Conservation (phyloP, 2,113 vertebrate genomes). For the Cromileptes altivelis region DNA sequence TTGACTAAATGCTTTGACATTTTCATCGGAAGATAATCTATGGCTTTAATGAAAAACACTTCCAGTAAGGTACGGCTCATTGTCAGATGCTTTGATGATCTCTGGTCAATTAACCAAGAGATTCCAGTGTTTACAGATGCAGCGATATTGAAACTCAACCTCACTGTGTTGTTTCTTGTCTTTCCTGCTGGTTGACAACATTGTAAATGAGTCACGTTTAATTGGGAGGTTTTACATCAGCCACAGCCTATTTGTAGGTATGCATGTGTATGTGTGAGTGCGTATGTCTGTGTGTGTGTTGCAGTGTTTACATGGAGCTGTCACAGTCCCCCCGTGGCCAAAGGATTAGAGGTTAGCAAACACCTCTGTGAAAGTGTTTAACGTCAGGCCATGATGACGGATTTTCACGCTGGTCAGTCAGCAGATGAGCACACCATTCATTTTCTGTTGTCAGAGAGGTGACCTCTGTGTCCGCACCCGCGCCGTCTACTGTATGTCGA, state of each 20-base stretch:
- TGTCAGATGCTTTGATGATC: slow-evolving; percentile 31
- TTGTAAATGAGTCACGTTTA: slow-evolving; percentile 51
- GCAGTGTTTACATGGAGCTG: slow-evolving; percentile 57
- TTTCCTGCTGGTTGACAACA: slow-evolving; percentile 21
- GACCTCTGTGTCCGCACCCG: slow-evolving; percentile 61
- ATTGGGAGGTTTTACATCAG: slow-evolving; percentile 39
- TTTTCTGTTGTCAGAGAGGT: slow-evolving; percentile 75
- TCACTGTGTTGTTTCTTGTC: not conserved
- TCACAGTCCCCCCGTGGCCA: slow-evolving; percentile 31
- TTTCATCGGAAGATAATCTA: slow-evolving; percentile 30
- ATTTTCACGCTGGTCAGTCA: slow-evolving; percentile 76
- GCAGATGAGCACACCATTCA: slow-evolving; percentile 77
- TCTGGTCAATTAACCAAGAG: slow-evolving; percentile 16
- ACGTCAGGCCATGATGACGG: slow-evolving; percentile 64
- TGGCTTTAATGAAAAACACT: slow-evolving; percentile 50
- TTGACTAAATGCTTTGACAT: slow-evolving; percentile 52
- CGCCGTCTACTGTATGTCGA: not conserved
- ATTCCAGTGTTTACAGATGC: slow-evolving; percentile 47
- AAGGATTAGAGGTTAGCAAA: slow-evolving; percentile 72
- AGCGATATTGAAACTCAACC: not conserved
- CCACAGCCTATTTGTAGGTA: slow-evolving; percentile 41
- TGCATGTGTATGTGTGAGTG: slow-evolving; percentile 22
- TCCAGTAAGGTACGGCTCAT: slow-evolving; percentile 35
- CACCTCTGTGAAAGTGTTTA: slow-evolving; percentile 80
- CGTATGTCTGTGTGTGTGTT: not conserved